Conservation (phyloP, 2,113 vertebrate species). For the Anguilla rostrata region DNA sequence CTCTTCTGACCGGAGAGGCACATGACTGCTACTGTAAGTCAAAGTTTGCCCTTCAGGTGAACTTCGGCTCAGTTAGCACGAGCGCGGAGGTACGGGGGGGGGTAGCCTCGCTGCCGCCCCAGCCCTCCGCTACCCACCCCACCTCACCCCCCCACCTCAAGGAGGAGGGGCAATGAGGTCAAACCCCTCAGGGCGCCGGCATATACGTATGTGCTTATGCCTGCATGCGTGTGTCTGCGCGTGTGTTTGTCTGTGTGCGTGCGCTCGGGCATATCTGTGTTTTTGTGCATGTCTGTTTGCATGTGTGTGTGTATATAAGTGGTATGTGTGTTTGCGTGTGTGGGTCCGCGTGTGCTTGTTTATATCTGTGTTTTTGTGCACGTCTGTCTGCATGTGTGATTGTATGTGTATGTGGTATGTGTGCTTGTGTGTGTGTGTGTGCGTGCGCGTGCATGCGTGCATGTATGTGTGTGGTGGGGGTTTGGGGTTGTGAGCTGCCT, state of each 20-base stretch:
- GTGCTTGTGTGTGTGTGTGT: too few species aligned
- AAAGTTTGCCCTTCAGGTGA: slow-evolving; percentile 89
- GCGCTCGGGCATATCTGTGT: too few species aligned
- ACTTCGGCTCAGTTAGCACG: slow-evolving; percentile 85
- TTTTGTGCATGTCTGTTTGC: too few species aligned
- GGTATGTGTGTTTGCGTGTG: too few species aligned
- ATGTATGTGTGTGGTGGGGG: neutral
- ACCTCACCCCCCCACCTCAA: slow-evolving; percentile 49
- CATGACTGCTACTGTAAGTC: slow-evolving; percentile 86
- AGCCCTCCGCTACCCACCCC: slow-evolving; percentile 62
- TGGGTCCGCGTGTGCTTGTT: too few species aligned
- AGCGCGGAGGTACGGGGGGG: neutral
- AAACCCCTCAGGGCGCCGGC: neutral
- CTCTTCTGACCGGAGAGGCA: slow-evolving; percentile 82
- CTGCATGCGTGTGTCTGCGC: neutral
- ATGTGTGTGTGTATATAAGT: too few species aligned
- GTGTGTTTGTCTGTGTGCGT: too few species aligned
- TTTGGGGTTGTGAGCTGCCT: neutral
- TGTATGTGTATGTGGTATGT: too few species aligned
- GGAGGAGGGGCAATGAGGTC: neutral
- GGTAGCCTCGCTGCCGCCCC: slow-evolving; percentile 47
- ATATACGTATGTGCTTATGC: neutral
- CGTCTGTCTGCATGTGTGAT: too few species aligned
- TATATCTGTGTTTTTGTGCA: too few species aligned
- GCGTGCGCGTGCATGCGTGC: too few species aligned